Evolutionary conservation across 2,113 vertebrate genomes (phyloP).

Genomic region (Dicaeum eximium): DNA sequence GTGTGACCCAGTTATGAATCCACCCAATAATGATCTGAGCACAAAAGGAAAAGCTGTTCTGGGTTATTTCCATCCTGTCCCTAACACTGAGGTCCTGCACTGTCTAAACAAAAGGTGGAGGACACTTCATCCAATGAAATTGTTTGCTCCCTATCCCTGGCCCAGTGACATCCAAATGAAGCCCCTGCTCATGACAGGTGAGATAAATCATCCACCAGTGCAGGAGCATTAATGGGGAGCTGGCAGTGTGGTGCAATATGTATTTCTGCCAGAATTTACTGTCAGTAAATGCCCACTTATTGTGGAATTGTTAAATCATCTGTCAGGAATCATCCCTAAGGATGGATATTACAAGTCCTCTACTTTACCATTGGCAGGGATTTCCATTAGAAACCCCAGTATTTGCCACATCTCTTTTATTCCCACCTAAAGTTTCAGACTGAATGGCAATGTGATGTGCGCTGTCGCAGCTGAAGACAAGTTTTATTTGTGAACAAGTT

Average conservation of each 20-base stretch:
- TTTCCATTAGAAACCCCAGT: constrained; percentile 17
- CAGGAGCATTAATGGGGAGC: not conserved
- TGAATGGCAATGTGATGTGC: not conserved
- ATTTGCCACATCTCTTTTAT: not conserved
- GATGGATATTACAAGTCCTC: not conserved
- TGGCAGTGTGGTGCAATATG: not conserved
- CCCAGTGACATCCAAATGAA: not conserved
- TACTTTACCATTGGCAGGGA: not conserved
- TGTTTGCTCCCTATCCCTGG: not conserved
- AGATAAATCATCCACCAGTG: not conserved
- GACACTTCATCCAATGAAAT: fast-evolving
- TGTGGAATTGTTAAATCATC: constrained; percentile 27
- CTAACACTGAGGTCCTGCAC: not conserved
- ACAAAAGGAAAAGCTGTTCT: not conserved
- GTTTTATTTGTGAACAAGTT: constrained; percentile 8
- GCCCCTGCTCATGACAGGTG: not conserved
- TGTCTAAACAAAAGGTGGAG: not conserved
- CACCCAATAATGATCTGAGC: not conserved
- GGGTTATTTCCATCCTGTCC: not conserved
- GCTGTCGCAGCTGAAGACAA: not conserved
- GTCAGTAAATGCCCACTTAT: constrained; percentile 39
- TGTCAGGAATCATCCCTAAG: not conserved
- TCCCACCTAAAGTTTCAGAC: not conserved
- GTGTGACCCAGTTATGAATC: fast-evolving
- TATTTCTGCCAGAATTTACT: constrained; percentile 4